A percentile compares a stretch with the other conserved stretches of the same genome.
phyloP scores from a whole-genome alignment of 2,113 vertebrate genomes.

The Oryzias melastigma region DNA sequence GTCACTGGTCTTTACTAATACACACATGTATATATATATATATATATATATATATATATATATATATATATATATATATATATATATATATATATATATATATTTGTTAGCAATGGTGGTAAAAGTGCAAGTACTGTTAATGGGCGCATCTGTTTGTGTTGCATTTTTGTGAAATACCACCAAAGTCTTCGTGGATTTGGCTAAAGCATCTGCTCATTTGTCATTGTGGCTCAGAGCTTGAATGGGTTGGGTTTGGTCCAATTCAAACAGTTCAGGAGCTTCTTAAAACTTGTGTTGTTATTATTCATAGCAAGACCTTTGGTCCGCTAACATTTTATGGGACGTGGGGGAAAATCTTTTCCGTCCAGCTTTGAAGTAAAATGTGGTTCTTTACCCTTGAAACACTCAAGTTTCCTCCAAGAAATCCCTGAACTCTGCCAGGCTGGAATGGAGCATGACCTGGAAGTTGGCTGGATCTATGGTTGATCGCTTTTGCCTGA shows the following conservation, averaged over 20 bases:
- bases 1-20: too few species aligned
- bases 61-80: too few species aligned
- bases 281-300: background rate
- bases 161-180: background rate
- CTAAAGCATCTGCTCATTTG: background rate
- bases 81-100: too few species aligned
- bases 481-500: slow-evolving; percentile 8
- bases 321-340: background rate
- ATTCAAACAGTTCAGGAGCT: background rate
- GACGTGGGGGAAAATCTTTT: background rate
- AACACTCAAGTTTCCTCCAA: too few species aligned
- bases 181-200: background rate
- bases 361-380: background rate
- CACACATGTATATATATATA: too few species aligned
- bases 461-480: slow-evolving; percentile 2
- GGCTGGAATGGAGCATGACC: slow-evolving; percentile 18
- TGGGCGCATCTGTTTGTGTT: background rate
- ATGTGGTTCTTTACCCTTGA: background rate
- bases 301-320: slow-evolving; percentile 7
- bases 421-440: background rate
- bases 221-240: slow-evolving; percentile 3
- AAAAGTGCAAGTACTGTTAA: slow-evolving; percentile 2
- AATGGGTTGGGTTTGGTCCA: slow-evolving; percentile 7
- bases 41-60: too few species aligned
- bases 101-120: background rate